phyloP scores from a whole-genome alignment of 1,140 invertebrate genomes.

The Littorina saxatilis region DNA sequence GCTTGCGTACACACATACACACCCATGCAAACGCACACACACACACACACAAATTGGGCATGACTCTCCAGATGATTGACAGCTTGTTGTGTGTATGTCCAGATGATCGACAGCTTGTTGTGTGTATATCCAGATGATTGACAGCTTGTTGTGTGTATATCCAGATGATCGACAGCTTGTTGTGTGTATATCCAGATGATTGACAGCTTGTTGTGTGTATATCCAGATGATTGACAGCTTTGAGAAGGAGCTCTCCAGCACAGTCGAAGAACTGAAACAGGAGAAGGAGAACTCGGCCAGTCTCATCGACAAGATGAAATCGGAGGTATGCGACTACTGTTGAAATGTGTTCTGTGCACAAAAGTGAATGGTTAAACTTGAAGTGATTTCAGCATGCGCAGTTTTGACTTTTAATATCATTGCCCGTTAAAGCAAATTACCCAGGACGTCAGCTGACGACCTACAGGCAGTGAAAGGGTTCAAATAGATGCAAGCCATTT shows the following conservation, averaged over 20 bases:
- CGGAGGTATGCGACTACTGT: conserved; percentile 50
- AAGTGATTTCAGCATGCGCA: too few relatives aligned
- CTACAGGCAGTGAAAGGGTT: too few relatives aligned
- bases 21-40: too few relatives aligned
- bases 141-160: neutral
- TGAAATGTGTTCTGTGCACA: too few relatives aligned
- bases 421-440: too few relatives aligned
- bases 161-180: neutral
- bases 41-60: too few relatives aligned
- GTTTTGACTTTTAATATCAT: too few relatives aligned
- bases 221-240: conserved; percentile 67
- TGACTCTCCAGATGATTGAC: neutral
- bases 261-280: conserved; percentile 58
- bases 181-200: neutral
- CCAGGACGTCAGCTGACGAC: too few relatives aligned
- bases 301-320: conserved; percentile 54
- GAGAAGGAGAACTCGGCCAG: conserved; percentile 62
- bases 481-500: neutral
- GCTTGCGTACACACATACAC: too few relatives aligned
- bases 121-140: neutral
- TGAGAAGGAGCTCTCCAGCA: conserved; percentile 63
- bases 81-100: neutral
- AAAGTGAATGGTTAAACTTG: too few relatives aligned
- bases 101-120: neutral
- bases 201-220: neutral